Base-by-base conservation (phyloP, 2,797 vertebrate genomes). In the Buceros bicornis region DNA sequence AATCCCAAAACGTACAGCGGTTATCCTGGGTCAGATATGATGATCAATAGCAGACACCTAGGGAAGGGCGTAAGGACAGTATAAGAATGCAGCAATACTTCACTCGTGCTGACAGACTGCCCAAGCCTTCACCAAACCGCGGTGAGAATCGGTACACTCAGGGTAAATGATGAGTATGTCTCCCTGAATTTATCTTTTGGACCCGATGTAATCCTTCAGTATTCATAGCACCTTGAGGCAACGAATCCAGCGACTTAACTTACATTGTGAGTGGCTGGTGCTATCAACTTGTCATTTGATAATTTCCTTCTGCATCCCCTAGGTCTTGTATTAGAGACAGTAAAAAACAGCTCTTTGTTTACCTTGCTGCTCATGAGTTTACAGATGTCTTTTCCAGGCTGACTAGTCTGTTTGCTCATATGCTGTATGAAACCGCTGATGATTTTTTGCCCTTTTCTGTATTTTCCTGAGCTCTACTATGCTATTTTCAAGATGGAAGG, bases 91-190 rank as follows among this genome's bases (percentile, higher is more conserved):
- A 64, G 19, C 16, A 56, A 40, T 14, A 24, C 16, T 25, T 58
- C 20, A 43, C 53, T 54, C 20, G 6, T 28, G 37, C 12, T 40
- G 37, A 40, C 12, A 22, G 37, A 50, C 17, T 74, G 65, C 12
- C 31, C 51, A 65, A 61, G 6, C 10, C 21, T 42, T 45, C 65
- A 74, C 16, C 40, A 84, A 73, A 33, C 2, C 26, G 33, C 57
- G 16, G 21, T 14, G 2, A 74, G 17, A 90, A 85, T 18, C 0
- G 0, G 33, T 70, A 37, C 3, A 25, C 78, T 62, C 74, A 6
- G 22, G 11, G 19, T 74, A 84, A 82, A 84, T 25, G 0, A 66
- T 8, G 8, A 19, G 2, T 82, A 79, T 74, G 78, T 25, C 33
- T 66, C 20, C 5, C 16, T 12, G 3, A 45, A 58, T 80, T 77